These are phyloP conservation scores for Antheraea assamensis DNA, from an alignment of 2,888 invertebrate genomes.

Conservation along the genomic window DNA sequence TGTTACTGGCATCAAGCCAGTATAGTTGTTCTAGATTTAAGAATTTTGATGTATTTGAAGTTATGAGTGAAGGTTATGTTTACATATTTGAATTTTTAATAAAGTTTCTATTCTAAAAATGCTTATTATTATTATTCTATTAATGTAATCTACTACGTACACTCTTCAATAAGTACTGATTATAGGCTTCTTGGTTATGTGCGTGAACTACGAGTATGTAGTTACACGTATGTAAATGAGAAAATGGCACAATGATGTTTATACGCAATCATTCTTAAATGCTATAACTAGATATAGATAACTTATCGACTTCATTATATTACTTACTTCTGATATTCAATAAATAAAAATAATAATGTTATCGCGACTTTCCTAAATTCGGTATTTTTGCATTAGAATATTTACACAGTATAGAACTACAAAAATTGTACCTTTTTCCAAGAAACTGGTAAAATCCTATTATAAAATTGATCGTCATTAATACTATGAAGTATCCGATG, in stretches of 20 bases:
- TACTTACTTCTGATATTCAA: not conserved
- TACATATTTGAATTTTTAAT: not conserved
- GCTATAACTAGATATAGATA: too few species aligned
- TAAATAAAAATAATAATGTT: not conserved
- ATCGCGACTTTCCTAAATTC: too few species aligned
- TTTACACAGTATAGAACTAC: not conserved
- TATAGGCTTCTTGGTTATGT: too few species aligned
- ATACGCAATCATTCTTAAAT: too few species aligned
- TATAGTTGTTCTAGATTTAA: slow-evolving; percentile 43
- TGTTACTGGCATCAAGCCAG: slow-evolving; percentile 66
- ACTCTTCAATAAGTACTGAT: not conserved
- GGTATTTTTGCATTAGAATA: not conserved
- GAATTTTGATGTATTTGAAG: not conserved
- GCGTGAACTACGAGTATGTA: too few species aligned
- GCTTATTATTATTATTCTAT: not conserved
- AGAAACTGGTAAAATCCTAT: not conserved
- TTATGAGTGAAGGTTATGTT: not conserved
- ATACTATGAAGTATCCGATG: not conserved
- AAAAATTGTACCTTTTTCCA: not conserved
- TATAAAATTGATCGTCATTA: not conserved
- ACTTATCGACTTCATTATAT: not conserved
- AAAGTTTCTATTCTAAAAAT: not conserved
- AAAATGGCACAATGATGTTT: not conserved
- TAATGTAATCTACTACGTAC: not conserved
- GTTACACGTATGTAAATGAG: not conserved